Evolutionary conservation across 2,888 invertebrate species (phyloP).

Genomic region (Lasioglossum calceatum): DNA sequence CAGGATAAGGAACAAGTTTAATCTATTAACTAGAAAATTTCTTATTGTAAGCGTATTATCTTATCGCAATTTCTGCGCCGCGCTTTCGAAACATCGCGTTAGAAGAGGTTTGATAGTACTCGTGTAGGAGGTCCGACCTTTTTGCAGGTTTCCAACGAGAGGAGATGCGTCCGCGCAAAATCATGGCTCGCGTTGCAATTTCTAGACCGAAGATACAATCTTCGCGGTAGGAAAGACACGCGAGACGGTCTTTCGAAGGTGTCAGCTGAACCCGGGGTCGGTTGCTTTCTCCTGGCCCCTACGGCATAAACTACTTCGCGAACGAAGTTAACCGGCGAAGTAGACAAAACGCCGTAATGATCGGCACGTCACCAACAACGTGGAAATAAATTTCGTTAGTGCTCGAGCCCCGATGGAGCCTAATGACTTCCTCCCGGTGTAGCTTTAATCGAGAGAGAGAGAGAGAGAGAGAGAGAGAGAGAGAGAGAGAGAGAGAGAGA

Average conservation of each 20-base stretch:
- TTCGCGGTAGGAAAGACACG: conserved; percentile 17
- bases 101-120: too few species aligned
- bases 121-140: neutral
- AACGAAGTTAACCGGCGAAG: conserved; percentile 27
- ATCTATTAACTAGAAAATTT: too few species aligned
- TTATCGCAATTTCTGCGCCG: too few species aligned
- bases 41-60: too few species aligned
- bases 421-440: conserved; percentile 68
- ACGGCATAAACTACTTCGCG: neutral
- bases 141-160: neutral
- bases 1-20: too few species aligned
- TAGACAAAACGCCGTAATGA: conserved; percentile 45
- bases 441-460: conserved; percentile 60
- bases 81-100: neutral
- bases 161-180: neutral
- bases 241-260: neutral
- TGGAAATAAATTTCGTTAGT: conserved; percentile 62
- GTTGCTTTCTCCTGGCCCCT: neutral
- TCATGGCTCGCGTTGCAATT: conserved; percentile 5
- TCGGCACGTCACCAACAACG: conserved; percentile 13
- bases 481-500: neutral
- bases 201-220: neutral
- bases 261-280: neutral
- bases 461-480: neutral
- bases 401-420: conserved; percentile 40